Evolutionary conservation across 1,140 invertebrate genomes (phyloP), one percentile per base, ranked within the genome.

Genomic region (Potamilus streckersoni): DNA sequence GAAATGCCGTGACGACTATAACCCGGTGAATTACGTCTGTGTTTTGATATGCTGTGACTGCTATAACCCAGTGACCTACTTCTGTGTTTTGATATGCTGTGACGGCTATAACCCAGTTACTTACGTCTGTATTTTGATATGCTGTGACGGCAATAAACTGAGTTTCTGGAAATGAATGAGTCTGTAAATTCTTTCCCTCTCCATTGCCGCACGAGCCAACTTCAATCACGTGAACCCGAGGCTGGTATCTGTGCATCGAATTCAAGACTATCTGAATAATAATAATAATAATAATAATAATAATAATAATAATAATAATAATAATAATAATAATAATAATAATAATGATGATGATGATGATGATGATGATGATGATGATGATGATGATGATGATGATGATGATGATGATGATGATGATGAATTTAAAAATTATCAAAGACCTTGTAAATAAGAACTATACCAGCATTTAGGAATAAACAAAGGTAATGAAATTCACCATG

Each of bases 211-310:
- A 67, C 49, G 76, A 70, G 69, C 83, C 61, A 56, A 82, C 79
- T 62, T 83, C 80, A 17, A 81, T 79, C 23, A 89, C 74, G 69
- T 85, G 82, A 17, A 89, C 80, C n/a, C 86, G 78, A 2, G 88
- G 87, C 80, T 87, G 85, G 71, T 89, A 90, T 69, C 88, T 88
- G 73, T 88, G 87, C 88, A 89, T 89, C 5, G 87, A 89, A 67
- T 87, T 87, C 15, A 90, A 71, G 17, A 89, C 80, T 59, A 89
- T 79, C 84, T 86, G 76, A 27, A 49, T 49, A 49, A 49, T 49
- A 49, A 49, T 49, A 49, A 49, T 49, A 49, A 49, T 49, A 49
- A 49, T 49, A 49, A 49, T 49, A 49, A 49, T 49, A 49, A 49
- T 49, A 49, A 49, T 49, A 38, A 38, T 38, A 38, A 38, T 38